These are phyloP conservation scores for Spea hammondii DNA, from an alignment of 2,797 vertebrate species.

Conservation along the genomic window DNA sequence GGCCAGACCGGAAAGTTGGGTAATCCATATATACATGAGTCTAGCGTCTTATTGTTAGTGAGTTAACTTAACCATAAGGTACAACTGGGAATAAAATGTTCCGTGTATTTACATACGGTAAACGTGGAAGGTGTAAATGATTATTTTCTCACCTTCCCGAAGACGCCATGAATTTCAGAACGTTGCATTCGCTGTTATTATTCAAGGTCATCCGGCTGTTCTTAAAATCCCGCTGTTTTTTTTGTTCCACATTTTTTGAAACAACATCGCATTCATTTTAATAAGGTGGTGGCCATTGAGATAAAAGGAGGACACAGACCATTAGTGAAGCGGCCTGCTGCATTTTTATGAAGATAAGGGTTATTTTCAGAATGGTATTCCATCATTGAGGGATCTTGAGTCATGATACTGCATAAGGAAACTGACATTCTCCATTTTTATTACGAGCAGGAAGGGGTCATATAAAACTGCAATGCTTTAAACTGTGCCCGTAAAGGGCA, in stretches of 20 bases:
- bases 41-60: neutral
- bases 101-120: neutral
- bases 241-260: neutral
- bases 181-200: neutral
- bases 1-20: no score
- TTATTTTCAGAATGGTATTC: neutral
- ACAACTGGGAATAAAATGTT: no score
- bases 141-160: neutral
- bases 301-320: constrained; percentile 11
- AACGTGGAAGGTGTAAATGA: neutral
- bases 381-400: constrained; percentile 25
- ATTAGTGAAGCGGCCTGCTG: constrained; percentile 25
- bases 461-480: neutral
- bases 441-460: neutral
- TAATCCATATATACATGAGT: no score
- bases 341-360: constrained; percentile 22
- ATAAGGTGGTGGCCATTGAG: constrained; percentile 24
- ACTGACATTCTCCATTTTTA: neutral
- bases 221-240: constrained; percentile 2
- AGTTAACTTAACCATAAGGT: neutral
- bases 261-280: constrained; percentile 21
- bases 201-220: neutral
- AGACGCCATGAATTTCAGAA: no score
- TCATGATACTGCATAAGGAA: constrained; percentile 19
- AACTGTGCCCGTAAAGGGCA: neutral